Conservation (phyloP, 1,140 invertebrate species). For the Globodera ellingtonae region DNA sequence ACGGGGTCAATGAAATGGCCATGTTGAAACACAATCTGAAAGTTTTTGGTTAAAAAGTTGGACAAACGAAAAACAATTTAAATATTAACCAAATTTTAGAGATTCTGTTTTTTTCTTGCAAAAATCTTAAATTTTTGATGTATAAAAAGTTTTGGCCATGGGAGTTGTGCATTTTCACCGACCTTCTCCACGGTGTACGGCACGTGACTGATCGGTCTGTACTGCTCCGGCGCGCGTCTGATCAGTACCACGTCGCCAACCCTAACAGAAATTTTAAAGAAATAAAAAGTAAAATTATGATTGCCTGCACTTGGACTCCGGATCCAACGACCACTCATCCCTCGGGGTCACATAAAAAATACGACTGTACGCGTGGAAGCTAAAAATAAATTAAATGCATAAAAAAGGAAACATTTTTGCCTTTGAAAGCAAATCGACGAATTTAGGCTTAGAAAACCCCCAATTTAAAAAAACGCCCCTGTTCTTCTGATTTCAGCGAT, state of each 20-base stretch:
- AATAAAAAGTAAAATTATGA: neutral
- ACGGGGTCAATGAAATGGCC: constrained; percentile 57
- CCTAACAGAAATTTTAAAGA: neutral
- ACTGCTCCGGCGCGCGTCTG: constrained; percentile 30
- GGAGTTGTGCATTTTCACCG: constrained; percentile 9
- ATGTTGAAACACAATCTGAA: constrained; percentile 26
- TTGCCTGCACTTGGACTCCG: constrained; percentile 20
- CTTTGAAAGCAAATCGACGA: no score
- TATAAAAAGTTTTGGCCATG: no score
- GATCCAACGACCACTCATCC: constrained; percentile 60
- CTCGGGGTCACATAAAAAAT: constrained; percentile 47
- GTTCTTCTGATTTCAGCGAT: no score
- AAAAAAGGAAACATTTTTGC: neutral
- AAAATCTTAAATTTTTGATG: no score
- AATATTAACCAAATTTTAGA: constrained; percentile 3
- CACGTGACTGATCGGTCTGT: constrained; percentile 45
- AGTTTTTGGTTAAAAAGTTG: neutral
- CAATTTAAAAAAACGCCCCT: no score
- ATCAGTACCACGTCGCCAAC: constrained; percentile 58
- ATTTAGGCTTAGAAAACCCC: no score
- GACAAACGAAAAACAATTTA: no score
- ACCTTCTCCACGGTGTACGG: constrained; percentile 51
- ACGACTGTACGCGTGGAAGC: constrained; percentile 55
- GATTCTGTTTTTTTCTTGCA: no score
- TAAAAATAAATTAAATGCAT: neutral